Conservation (phyloP, 2,113 vertebrate genomes). For the Callipepla californica region DNA sequence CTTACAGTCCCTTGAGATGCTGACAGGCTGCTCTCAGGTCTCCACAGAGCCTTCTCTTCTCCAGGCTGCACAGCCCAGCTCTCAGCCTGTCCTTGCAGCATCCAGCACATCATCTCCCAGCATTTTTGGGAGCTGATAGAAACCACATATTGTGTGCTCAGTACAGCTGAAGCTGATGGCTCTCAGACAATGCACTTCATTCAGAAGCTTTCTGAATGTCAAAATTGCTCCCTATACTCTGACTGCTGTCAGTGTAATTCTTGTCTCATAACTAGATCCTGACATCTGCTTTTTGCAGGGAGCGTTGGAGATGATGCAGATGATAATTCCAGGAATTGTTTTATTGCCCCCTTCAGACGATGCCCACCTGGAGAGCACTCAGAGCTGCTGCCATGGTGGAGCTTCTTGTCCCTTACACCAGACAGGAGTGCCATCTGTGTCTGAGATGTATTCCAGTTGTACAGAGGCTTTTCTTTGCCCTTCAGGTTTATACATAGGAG, state of each 20-base stretch:
- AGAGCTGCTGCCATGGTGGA: accelerated
- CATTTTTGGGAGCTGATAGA: accelerated
- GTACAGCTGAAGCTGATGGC: not conserved
- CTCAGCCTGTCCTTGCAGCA: too few relatives aligned
- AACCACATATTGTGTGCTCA: not conserved
- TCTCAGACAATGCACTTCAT: not conserved
- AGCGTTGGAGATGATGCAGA: not conserved
- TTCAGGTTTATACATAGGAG: not conserved
- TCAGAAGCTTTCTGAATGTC: not conserved
- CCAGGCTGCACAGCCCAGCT: too few relatives aligned
- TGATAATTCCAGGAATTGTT: not conserved
- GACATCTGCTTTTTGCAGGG: not conserved
- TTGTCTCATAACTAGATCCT: not conserved
- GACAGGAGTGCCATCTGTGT: not conserved
- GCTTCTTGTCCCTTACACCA: not conserved
- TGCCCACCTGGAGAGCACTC: not conserved
- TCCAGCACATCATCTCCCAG: not conserved
- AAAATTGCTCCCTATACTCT: not conserved
- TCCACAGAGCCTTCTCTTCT: too few relatives aligned
- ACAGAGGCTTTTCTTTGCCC: not conserved
- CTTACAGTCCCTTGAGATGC: too few relatives aligned
- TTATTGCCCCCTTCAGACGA: not conserved
- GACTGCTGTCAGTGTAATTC: accelerated
- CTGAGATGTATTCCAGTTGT: not conserved
- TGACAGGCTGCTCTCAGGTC: too few relatives aligned